Evolutionary conservation across 2,797 vertebrate genomes (phyloP).

Genomic region (Molossus alvarezi): DNA sequence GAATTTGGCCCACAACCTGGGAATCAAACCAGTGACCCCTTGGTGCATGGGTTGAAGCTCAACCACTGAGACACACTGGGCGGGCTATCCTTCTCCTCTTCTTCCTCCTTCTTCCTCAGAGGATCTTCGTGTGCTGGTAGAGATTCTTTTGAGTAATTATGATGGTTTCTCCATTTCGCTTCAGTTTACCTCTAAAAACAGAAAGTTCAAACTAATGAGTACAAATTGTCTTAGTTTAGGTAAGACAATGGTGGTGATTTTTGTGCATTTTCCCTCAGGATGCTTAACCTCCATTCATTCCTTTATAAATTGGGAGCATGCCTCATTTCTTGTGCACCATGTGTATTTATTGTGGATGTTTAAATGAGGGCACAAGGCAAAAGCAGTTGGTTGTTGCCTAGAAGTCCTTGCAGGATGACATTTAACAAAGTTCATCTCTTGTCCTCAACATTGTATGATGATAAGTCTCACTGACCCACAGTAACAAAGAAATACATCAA

Average conservation of each 20-base stretch:
- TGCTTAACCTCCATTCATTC: neutral
- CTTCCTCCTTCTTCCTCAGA: neutral
- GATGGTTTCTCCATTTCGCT: neutral
- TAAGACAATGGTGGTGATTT: neutral
- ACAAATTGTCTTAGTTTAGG: neutral
- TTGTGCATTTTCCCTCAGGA: neutral
- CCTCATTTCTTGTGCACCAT: neutral
- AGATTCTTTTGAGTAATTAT: neutral
- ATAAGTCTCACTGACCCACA: neutral
- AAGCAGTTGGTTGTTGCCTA: neutral
- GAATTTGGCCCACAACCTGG: too few species aligned
- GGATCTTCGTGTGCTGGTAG: neutral
- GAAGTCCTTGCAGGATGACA: neutral
- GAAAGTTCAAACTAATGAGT: neutral
- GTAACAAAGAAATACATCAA: neutral
- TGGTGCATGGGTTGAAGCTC: too few species aligned
- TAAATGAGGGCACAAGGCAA: neutral
- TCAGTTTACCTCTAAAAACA: neutral
- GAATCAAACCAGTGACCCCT: too few species aligned
- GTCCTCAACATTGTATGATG: neutral
- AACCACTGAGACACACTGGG: too few species aligned
- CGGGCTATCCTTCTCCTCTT: too few species aligned
- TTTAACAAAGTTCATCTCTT: slow-evolving; percentile 17
- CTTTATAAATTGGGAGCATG: neutral
- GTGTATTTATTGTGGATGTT: neutral